Percentiles rank a stretch among this genome's conserved stretches.
phyloP scores from a whole-genome alignment of 2,113 vertebrate genomes.

The Leuciscus idus region DNA sequence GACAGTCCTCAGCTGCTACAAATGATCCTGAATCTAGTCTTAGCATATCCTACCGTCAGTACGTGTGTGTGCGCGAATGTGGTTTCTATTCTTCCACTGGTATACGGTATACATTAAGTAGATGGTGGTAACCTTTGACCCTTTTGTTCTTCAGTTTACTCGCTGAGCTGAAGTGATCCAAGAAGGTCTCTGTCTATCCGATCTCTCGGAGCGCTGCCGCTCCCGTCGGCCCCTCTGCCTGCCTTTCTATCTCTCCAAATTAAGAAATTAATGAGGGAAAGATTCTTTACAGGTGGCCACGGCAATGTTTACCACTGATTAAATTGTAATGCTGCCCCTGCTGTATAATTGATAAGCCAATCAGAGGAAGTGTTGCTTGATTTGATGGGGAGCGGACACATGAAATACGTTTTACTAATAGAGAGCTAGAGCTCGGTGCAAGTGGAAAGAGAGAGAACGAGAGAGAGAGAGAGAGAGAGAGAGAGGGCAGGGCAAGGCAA shows the following conservation, averaged over 20 bases:
- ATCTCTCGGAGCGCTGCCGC: constrained; percentile 44
- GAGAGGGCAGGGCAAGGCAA: not conserved
- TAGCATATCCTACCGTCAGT: not conserved
- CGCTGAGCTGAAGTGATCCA: constrained; percentile 73
- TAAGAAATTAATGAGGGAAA: constrained; percentile 90
- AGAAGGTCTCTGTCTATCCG: constrained; percentile 73
- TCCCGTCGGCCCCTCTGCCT: constrained; percentile 37
- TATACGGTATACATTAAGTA: constrained; percentile 33
- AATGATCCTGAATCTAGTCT: constrained; percentile 35
- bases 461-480: not conserved
- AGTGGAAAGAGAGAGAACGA: constrained; percentile 9
- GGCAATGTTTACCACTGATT: constrained; percentile 92
- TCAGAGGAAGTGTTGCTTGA: constrained; percentile 96
- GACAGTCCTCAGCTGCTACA: constrained; percentile 76
- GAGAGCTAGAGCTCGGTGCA: constrained; percentile 50
- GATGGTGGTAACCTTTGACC: constrained; percentile 33
- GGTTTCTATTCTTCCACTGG: constrained; percentile 19
- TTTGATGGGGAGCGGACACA: constrained; percentile 90
- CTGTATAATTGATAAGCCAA: constrained; percentile 95
- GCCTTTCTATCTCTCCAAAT: constrained; percentile 72
- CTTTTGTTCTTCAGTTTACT: constrained; percentile 67
- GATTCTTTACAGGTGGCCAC: constrained; percentile 82
- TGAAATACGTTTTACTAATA: constrained; percentile 92
- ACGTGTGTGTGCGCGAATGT: not conserved
- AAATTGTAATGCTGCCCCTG: constrained; percentile 86